A percentile compares a stretch with the other conserved stretches of the same genome.
Evolutionary conservation across 2,888 invertebrate genomes (phyloP).

Genomic region (Orthonevra nobilis): DNA sequence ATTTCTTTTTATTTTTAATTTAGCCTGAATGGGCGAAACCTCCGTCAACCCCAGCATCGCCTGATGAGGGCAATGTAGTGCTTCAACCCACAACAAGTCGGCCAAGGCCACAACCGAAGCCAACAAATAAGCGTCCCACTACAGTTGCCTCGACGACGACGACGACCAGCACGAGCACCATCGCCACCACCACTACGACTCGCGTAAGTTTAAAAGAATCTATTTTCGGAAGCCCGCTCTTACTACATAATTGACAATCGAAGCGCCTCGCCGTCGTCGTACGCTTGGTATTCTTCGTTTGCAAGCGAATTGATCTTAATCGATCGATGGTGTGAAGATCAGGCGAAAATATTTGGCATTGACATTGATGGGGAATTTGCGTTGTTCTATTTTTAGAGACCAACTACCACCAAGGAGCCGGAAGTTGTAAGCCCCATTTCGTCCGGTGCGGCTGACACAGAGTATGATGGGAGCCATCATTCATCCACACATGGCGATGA

Average conservation of each 20-base stretch:
- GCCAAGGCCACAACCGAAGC: constrained; percentile 75
- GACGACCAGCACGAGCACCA: constrained; percentile 73
- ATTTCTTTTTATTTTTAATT: constrained; percentile 64
- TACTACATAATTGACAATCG: constrained; percentile 68
- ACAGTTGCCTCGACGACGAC: constrained; percentile 40
- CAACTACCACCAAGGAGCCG: constrained; percentile 61
- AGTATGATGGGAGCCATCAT: constrained; percentile 37
- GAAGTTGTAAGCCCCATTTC: constrained; percentile 78
- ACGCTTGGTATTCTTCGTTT: constrained; percentile 19
- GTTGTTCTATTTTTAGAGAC: constrained; percentile 72
- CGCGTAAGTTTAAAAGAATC: constrained; percentile 71
- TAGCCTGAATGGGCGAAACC: constrained; percentile 92
- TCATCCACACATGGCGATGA: constrained; percentile 73
- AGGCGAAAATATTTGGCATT: constrained; percentile 39
- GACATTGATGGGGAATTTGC: constrained; percentile 43
- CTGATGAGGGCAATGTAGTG: constrained; percentile 80
- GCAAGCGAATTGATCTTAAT: constrained; percentile 37
- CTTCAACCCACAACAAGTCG: constrained; percentile 75
- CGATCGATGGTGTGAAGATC: constrained; percentile 44
- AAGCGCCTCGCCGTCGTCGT: constrained; percentile 35
- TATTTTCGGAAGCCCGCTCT: constrained; percentile 29
- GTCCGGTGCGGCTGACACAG: constrained; percentile 75
- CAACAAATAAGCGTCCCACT: constrained; percentile 72
- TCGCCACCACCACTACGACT: constrained; percentile 73
- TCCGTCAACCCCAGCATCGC: constrained; percentile 85